Percentiles rank a stretch among this genome's conserved stretches.
phyloP scores from a whole-genome alignment of 2,113 vertebrate genomes.

The Oryzias celebensis region DNA sequence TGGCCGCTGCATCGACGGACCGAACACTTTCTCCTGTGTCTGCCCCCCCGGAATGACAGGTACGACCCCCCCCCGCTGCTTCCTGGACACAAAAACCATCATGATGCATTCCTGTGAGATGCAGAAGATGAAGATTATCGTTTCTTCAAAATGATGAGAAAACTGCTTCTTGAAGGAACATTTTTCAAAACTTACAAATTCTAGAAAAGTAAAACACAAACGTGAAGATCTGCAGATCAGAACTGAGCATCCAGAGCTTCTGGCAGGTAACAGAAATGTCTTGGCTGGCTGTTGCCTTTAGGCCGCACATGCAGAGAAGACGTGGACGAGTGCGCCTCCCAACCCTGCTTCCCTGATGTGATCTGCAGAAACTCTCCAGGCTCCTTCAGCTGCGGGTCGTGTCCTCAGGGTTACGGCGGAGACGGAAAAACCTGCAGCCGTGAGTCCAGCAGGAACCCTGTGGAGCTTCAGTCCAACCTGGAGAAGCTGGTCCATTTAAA shows the following conservation, averaged over 20 bases:
- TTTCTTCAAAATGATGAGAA: too few relatives aligned
- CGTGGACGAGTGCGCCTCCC: conserved; percentile 82
- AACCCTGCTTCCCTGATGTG: conserved; percentile 80
- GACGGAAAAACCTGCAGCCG: conserved; percentile 80
- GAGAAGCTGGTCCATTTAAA: too few relatives aligned
- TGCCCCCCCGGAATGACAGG: conserved; percentile 84
- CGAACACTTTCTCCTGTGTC: conserved; percentile 82
- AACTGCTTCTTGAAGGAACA: too few relatives aligned
- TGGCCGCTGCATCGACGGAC: conserved; percentile 80
- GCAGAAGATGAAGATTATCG: too few relatives aligned
- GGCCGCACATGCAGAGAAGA: conserved; percentile 86
- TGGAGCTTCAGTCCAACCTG: too few relatives aligned
- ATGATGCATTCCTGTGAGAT: not conserved
- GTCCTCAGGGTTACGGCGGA: conserved; percentile 80
- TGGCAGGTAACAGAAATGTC: too few relatives aligned
- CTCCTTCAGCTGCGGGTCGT: conserved; percentile 83
- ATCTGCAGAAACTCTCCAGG: conserved; percentile 84
- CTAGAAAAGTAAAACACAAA: too few relatives aligned
- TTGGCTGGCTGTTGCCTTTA: conserved; percentile 49
- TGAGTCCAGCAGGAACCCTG: conserved; percentile 23
- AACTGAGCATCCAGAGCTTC: too few relatives aligned
- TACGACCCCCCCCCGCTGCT: conserved; percentile 35
- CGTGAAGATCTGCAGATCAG: too few relatives aligned
- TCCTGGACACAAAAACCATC: too few relatives aligned
- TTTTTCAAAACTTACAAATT: too few relatives aligned